A percentile compares a stretch with the other conserved stretches of the same genome.
These are phyloP conservation scores for Crematogaster levior DNA, from an alignment of 2,888 invertebrate genomes.

Conservation along the genomic window DNA sequence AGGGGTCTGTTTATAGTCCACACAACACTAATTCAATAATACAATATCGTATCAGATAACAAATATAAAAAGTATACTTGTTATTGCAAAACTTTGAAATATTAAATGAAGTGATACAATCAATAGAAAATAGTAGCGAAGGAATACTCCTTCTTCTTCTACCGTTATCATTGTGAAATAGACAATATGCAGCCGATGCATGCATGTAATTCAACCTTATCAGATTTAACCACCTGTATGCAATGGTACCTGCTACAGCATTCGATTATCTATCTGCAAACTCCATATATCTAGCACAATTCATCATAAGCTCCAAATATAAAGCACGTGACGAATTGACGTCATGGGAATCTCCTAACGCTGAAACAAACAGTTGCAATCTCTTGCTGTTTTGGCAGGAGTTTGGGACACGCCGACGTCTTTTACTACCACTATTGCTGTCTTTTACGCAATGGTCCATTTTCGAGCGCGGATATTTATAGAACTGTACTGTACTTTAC, in stretches of 20 bases:
- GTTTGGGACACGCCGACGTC: slow-evolving; percentile 1
- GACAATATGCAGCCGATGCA: slow-evolving; percentile 8
- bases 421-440: neutral
- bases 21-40: slow-evolving; percentile 6
- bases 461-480: slow-evolving; percentile 10
- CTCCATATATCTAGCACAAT: slow-evolving; percentile 55
- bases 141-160: neutral
- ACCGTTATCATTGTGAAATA: slow-evolving; percentile 6
- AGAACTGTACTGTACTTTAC: neutral
- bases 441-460: slow-evolving; percentile 17
- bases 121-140: neutral
- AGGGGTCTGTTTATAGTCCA: neutral
- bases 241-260: slow-evolving; percentile 52
- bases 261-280: slow-evolving; percentile 63
- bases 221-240: slow-evolving; percentile 58
- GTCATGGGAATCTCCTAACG: slow-evolving; percentile 53
- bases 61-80: neutral
- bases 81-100: neutral
- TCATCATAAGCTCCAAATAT: slow-evolving; percentile 53
- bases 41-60: neutral
- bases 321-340: slow-evolving; percentile 61
- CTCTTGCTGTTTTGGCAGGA: neutral
- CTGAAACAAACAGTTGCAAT: slow-evolving; percentile 42
- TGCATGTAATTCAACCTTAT: slow-evolving; percentile 60
- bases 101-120: slow-evolving; percentile 2